Base-by-base conservation (phyloP, 1,140 invertebrate species). In the honey bee (Apis mellifera) region DNA sequence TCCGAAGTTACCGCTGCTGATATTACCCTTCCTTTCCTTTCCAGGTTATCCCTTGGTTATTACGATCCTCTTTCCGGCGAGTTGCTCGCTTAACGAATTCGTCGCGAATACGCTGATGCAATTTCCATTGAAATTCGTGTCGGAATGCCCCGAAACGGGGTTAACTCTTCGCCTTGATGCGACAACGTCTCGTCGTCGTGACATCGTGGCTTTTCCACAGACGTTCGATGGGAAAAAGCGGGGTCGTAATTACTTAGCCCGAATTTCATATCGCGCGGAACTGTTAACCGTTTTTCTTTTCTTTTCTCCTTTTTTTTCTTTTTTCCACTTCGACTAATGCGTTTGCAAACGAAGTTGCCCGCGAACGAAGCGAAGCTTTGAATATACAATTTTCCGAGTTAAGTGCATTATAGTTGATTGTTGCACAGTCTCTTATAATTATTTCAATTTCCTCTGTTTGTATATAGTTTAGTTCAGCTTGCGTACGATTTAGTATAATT, bases 51-150 rank as follows among this genome's bases (percentile, higher is more conserved):
- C 32, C 60, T 26, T 32, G 15, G 26, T 64, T 64, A 64, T 64
- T 64, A 64, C 26, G 17, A 32, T 64, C 15, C 17, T 23, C 23
- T 19, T 72, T 32, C n/a, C 70, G 19, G 23, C 52, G 23, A 54
- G 50, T 26, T 72, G 54, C 26, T 72, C 42, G 48, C 23, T 64
- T 50, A 62, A 64, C 73, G 23, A 77, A 77, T 68, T 68, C 75
- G 52, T 69, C 65, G 64, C 59, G 48, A 52, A 17, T 48, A 13
- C 52, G 7, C 50, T 26, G 50, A 55, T 42, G 74, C 57, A 77
- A 77, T 77, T 77, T 77, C 65, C 76, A 80, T 75, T 62, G 75
- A 84, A 84, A 85, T 85, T 84, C 65, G 52, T 26, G 71, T 55
- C 82, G 70, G 15, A n/a, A 50, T 66, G 32, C 32, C 4, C 5